Base-by-base conservation (phyloP, 1,140 invertebrate species). In the Lordiphosa stackelbergi region DNA sequence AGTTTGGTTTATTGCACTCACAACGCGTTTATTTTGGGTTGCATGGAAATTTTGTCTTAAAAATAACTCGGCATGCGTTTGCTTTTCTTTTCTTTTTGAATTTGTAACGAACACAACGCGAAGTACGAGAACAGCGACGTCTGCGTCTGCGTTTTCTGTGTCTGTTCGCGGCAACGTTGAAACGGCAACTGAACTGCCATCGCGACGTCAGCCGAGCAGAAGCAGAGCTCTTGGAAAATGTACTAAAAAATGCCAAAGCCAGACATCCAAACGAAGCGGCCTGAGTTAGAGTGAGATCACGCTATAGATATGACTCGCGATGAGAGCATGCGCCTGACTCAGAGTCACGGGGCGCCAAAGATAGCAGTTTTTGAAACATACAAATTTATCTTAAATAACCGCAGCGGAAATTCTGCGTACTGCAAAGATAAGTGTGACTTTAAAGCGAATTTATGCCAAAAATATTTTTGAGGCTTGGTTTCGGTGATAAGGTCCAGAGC, bases 51-150 rank as follows among this genome's bases (percentile, higher is more conserved):
- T 57, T 59, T 22, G 16, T 35, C 69, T 70, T 79, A 79, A 60
- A 78, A 79, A 79, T 79, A 79, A 68, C 75, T 68, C 59, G 51
- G 69, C 60, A 45, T 79, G 66, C 62, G 74, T 81, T 61, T 48
- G 22, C 34, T 28, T 2, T 57, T 66, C 12, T 22, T 66, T 66
- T 63, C 45, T 75, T 75, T 81, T 83, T 72, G 56, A 75, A 83
- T 75, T 68, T 59, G 74, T 68, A 79, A 79, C 75, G 75, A 59
- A 73, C 71, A 53, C 58, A 51, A 37, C 54, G 42, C 54, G 47
- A 58, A 60, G 28, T 46, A 61, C 73, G 65, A 60, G 42, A 6
- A 19, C 36, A 4, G 22, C 22, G 5, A 24, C 22, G 22, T 24
- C 22, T 24, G 22, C 22, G 22, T 5, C 19, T 22, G 19, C 19